Evolutionary conservation across 2,113 vertebrate species (phyloP), one percentile per base, ranked within the genome.

Genomic region (Toxotes chatareus): DNA sequence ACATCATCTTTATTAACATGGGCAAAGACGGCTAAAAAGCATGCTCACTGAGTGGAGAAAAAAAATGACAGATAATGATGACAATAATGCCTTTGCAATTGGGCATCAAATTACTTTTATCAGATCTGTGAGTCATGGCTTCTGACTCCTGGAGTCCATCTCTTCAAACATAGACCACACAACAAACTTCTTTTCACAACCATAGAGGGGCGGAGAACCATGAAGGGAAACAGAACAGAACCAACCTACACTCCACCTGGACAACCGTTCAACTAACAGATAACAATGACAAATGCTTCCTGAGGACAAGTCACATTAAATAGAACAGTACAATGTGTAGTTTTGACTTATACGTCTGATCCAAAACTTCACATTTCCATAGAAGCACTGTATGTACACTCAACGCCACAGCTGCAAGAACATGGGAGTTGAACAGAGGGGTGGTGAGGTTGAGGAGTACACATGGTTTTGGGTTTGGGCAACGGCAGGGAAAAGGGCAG

Each of bases 321-420:
- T 47, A 38, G 32, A 56, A 87, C 81, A 44, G 64, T 42, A 83
- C 51, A 76, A 91, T 86, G 88, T 88, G 89, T 79, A 91, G 88
- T 87, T 91, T 89, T 88, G 83, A 83, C 17, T 53, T 61, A 59
- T 21, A 34, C 7, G 36, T 79, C 51, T 36, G 75, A 76, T 59
- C 59, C 83, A 91, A 89, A 92, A 92, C 88, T 88, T 78, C 87
- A 92, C 89, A 90, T 86, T 86, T 84, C 73, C 61, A 80, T 57
- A 77, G 71, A 81, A 70, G 71, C 78, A 87, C 62, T 75, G 42
- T n/a, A 83, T 80, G 82, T 56, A 86, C 87, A 89, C 59, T 82
- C 62, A 80, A 92, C 73, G 42, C 40, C 76, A 91, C 84, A 73
- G 62, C 88, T 88, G 82, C 68, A 86, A 49, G 68, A 57, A 87